These are phyloP conservation scores for Bubo bubo DNA, from an alignment of 2,113 vertebrate species.

Conservation along the genomic window DNA sequence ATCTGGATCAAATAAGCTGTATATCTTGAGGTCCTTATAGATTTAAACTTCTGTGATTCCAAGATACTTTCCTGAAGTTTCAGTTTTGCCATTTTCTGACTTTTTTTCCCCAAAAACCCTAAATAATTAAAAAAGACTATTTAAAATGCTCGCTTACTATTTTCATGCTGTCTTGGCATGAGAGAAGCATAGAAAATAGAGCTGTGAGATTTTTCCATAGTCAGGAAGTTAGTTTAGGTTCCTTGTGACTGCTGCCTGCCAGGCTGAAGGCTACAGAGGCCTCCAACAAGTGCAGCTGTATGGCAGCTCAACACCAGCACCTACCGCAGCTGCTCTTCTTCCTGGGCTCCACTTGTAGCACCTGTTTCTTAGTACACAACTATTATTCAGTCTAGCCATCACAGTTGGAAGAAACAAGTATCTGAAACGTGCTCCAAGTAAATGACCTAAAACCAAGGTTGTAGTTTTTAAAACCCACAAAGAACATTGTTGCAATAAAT, in stretches of 20 bases:
- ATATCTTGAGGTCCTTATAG: neutral
- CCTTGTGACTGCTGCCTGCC: neutral
- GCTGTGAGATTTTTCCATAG: neutral
- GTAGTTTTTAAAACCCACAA: neutral
- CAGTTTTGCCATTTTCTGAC: neutral
- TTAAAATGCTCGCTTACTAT: neutral
- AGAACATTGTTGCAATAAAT: neutral
- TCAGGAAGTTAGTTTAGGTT: neutral
- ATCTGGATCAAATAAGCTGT: neutral
- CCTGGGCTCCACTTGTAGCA: neutral
- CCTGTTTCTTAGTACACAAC: neutral
- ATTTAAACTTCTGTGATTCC: neutral
- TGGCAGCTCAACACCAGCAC: neutral
- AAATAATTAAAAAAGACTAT: neutral
- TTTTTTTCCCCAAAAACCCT: rapidly evolving
- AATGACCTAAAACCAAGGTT: neutral
- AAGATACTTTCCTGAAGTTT: neutral
- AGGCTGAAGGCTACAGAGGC: neutral
- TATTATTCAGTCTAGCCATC: neutral
- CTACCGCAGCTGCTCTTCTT: neutral
- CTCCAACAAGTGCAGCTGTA: neutral
- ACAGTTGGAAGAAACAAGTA: neutral
- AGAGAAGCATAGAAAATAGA: neutral
- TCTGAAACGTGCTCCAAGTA: neutral
- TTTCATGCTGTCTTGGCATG: neutral